A percentile compares a stretch with the other conserved stretches of the same genome.
phyloP scores from a whole-genome alignment of 2,888 invertebrate species.

The Caradrina kadenii region DNA sequence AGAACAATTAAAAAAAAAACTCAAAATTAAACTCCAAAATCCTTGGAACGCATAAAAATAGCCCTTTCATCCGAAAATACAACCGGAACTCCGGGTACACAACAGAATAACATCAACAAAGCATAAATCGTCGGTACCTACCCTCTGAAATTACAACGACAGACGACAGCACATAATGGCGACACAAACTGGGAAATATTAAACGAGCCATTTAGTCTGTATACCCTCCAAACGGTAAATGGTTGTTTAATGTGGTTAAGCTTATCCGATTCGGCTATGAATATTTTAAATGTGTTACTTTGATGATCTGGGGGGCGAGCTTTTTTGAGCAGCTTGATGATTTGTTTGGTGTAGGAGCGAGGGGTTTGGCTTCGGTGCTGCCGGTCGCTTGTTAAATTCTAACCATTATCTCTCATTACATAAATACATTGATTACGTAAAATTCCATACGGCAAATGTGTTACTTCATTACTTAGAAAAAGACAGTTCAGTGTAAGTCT shows the following conservation, averaged over 20 bases:
- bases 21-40: constrained; percentile 17
- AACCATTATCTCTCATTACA: too few species aligned
- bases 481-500: too few species aligned
- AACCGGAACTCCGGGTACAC: constrained; percentile 35
- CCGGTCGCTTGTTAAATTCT: too few species aligned
- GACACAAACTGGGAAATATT: constrained; percentile 59
- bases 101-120: constrained; percentile 50
- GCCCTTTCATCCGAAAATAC: constrained; percentile 38
- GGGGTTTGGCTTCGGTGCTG: too few species aligned
- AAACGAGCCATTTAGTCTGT: constrained; percentile 60
- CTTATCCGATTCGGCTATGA: constrained; percentile 61
- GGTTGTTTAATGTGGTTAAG: constrained; percentile 63
- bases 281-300: constrained; percentile 66
- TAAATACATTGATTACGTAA: too few species aligned
- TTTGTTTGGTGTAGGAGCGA: constrained; percentile 1
- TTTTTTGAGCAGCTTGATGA: background rate
- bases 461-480: too few species aligned
- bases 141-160: constrained; percentile 45
- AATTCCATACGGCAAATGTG: too few species aligned
- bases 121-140: constrained; percentile 46
- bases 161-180: constrained; percentile 46
- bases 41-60: constrained; percentile 44
- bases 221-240: constrained; percentile 58
- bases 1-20: constrained; percentile 14
- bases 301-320: constrained; percentile 28